Evolutionary conservation across 2,888 invertebrate genomes (phyloP).

Genomic region (Megastigmus dorsalis): DNA sequence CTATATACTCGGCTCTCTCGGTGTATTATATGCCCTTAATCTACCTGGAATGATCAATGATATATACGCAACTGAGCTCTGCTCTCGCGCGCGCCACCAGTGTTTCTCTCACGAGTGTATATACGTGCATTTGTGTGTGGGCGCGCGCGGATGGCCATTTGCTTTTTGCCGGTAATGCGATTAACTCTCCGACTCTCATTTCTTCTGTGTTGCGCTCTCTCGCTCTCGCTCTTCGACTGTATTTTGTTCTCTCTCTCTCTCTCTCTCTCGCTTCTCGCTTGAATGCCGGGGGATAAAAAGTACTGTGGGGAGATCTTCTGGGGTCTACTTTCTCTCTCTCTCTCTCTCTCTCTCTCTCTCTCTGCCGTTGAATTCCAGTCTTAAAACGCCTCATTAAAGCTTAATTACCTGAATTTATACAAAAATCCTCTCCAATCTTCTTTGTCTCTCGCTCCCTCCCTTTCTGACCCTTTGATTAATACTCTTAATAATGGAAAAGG

Average conservation of each 20-base stretch:
- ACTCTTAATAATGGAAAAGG: too few species aligned
- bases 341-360: not conserved
- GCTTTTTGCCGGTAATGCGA: conserved; percentile 23
- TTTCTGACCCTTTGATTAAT: not conserved
- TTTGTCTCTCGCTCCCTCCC: not conserved
- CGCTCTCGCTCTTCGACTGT: not conserved
- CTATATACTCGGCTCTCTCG: not conserved
- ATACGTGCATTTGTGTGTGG: not conserved
- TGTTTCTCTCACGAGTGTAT: too few species aligned
- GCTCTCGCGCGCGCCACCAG: too few species aligned
- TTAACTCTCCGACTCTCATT: too few species aligned
- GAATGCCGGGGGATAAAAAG: too few species aligned
- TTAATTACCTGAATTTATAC: conserved; percentile 30
- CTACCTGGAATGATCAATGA: conserved; percentile 14
- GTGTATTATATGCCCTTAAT: not conserved
- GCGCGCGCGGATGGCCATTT: not conserved
- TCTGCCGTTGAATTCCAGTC: not conserved
- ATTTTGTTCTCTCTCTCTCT: not conserved
- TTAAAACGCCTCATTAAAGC: conserved; percentile 32
- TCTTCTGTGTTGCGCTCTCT: too few species aligned
- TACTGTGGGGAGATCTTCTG: too few species aligned
- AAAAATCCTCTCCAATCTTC: too few species aligned
- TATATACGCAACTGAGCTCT: too few species aligned
- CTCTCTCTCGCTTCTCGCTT: not conserved
- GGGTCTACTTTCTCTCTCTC: too few species aligned